phyloP scores from a whole-genome alignment of 2,797 vertebrate species.

The Percopsis omiscomaycus region DNA sequence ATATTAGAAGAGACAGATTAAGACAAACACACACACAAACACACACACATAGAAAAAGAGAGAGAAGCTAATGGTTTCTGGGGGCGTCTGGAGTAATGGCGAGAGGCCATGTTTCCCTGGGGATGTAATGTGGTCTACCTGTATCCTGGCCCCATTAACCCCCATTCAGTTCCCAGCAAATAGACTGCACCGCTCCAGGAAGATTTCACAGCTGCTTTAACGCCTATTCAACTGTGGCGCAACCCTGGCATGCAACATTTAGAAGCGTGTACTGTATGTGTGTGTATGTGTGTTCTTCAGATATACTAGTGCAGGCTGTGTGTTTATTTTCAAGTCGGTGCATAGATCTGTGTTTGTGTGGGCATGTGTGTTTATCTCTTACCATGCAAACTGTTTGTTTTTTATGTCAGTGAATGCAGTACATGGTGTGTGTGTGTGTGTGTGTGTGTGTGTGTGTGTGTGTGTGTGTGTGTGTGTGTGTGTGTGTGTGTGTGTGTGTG shows the following conservation, averaged over 20 bases:
- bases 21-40: no score
- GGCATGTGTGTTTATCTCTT: not conserved
- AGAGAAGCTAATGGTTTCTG: not conserved
- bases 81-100: not conserved
- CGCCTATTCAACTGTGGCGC: constrained; percentile 12
- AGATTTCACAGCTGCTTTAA: constrained; percentile 20
- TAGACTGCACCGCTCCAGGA: constrained; percentile 10
- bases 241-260: not conserved
- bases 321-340: not conserved
- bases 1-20: not conserved
- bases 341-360: no score
- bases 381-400: no score
- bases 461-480: constrained; percentile 5
- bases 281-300: constrained; percentile 1
- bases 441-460: not conserved
- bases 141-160: constrained; percentile 16
- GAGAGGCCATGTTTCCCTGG: not conserved
- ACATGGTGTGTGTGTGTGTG: no score
- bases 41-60: not conserved
- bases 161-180: constrained; percentile 4
- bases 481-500: not conserved
- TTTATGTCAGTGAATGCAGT: not conserved
- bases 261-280: not conserved
- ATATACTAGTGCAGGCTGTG: no score
- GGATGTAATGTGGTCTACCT: constrained; percentile 17